Conservation (phyloP, 2,888 invertebrate species). For the Syrista parreyssii region DNA sequence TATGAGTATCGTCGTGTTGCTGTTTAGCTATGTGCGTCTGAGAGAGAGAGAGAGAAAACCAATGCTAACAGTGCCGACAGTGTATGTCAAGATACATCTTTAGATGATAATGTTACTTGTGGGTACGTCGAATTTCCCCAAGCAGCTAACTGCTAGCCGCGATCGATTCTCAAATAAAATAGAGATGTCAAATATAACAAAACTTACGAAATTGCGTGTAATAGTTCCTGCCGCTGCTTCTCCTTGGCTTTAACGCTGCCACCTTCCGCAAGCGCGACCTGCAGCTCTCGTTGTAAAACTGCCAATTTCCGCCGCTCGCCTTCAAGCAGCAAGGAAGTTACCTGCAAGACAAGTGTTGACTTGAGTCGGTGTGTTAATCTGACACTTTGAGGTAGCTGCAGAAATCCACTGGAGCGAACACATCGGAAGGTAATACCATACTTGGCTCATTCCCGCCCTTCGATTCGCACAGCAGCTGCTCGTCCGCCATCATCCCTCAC, state of each 20-base stretch:
- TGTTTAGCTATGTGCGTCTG: not conserved
- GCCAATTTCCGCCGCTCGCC: slow-evolving; percentile 75
- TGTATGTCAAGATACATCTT: not conserved
- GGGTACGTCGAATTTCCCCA: not conserved
- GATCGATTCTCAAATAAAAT: not conserved
- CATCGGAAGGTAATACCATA: not conserved
- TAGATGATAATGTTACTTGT: not conserved
- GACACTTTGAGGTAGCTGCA: not conserved
- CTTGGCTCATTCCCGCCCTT: not conserved
- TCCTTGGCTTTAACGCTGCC: slow-evolving; percentile 75
- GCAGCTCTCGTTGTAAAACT: slow-evolving; percentile 75
- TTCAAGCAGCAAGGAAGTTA: slow-evolving; percentile 76
- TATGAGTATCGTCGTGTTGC: not conserved
- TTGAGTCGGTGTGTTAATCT: not conserved
- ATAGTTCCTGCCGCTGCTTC: slow-evolving; percentile 74
- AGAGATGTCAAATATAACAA: not conserved
- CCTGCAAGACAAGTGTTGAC: slow-evolving; percentile 66
- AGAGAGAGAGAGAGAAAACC: not conserved
- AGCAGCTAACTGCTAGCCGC: not conserved
- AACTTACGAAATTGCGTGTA: slow-evolving; percentile 75
- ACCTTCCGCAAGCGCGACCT: slow-evolving; percentile 72
- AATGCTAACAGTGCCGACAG: not conserved
- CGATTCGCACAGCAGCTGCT: not conserved
- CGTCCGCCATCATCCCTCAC: not conserved
- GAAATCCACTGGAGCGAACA: not conserved